Percentiles rank a stretch among this genome's conserved stretches.
Evolutionary conservation across 2,113 vertebrate species (phyloP).

Genomic region (Hepsetus odoe): DNA sequence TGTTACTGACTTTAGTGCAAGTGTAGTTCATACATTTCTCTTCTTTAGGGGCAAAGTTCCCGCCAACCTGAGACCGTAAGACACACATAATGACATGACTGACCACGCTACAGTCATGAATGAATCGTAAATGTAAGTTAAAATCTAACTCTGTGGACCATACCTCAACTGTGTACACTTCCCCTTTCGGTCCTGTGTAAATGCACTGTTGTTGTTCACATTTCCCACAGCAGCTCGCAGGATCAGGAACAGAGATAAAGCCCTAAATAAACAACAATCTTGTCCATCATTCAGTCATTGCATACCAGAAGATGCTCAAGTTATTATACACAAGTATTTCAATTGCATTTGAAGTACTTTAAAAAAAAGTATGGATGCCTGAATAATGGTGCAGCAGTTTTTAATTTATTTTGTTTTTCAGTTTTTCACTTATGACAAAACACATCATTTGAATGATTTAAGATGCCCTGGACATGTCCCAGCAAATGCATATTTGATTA

Average conservation of each 20-base stretch:
- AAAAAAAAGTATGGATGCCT: too few species aligned
- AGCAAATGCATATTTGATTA: too few species aligned
- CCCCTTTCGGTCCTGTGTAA: conserved; percentile 51
- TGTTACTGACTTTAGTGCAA: conserved; percentile 65
- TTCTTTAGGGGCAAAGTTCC: neutral
- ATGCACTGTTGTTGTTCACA: conserved; percentile 62
- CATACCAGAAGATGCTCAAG: too few species aligned
- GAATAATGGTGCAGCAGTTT: too few species aligned
- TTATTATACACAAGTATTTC: too few species aligned
- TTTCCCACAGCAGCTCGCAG: conserved; percentile 79
- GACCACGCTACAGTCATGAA: neutral
- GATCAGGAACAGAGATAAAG: conserved; percentile 1
- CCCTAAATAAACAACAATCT: conserved; percentile 25
- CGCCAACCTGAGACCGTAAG: conserved; percentile 20
- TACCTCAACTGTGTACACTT: conserved; percentile 63
- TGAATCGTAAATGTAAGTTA: neutral
- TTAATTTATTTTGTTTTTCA: too few species aligned
- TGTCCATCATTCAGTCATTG: neutral
- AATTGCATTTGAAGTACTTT: too few species aligned
- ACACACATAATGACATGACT: neutral
- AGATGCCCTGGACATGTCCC: too few species aligned
- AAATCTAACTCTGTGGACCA: conserved; percentile 2
- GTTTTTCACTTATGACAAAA: too few species aligned
- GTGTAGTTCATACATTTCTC: conserved; percentile 72
- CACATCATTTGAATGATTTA: too few species aligned